Evolutionary conservation across 2,888 invertebrate species (phyloP).

Genomic region (Abrostola tripartita): DNA sequence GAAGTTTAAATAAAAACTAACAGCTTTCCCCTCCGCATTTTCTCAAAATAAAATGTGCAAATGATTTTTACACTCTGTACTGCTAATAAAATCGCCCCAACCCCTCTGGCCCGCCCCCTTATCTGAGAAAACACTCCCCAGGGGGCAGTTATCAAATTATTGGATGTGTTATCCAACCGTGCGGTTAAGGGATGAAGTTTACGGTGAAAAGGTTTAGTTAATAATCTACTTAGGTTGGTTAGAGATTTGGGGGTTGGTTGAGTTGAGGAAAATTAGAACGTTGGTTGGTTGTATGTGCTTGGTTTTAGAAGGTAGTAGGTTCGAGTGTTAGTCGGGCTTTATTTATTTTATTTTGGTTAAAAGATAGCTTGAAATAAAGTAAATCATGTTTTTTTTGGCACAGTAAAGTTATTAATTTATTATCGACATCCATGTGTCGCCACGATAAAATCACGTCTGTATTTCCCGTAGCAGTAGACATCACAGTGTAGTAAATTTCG

Average conservation of each 20-base stretch:
- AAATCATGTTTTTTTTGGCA: too few relatives aligned
- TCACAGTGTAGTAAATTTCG: too few relatives aligned
- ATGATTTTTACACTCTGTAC: neutral
- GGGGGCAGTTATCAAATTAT: slow-evolving; percentile 55
- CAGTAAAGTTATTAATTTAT: too few relatives aligned
- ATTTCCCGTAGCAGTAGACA: too few relatives aligned
- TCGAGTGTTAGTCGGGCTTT: too few relatives aligned
- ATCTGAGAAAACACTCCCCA: slow-evolving; percentile 42
- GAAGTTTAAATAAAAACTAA: too few relatives aligned
- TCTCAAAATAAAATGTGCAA: neutral
- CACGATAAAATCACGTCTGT: too few relatives aligned
- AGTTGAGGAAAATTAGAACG: neutral
- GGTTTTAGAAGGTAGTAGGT: too few relatives aligned
- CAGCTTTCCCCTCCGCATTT: neutral
- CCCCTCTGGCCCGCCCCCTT: slow-evolving; percentile 23
- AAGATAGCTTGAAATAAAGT: neutral
- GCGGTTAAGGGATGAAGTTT: slow-evolving; percentile 2
- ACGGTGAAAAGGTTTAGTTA: neutral
- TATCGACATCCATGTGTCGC: too few relatives aligned
- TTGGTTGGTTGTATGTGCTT: too few relatives aligned
- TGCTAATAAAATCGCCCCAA: slow-evolving; percentile 3
- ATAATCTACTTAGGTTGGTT: neutral
- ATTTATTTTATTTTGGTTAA: neutral
- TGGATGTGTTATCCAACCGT: slow-evolving; percentile 6
- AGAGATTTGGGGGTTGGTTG: neutral